These are phyloP conservation scores for Julus scanicus DNA, from an alignment of 2,888 invertebrate genomes.

Conservation along the genomic window DNA sequence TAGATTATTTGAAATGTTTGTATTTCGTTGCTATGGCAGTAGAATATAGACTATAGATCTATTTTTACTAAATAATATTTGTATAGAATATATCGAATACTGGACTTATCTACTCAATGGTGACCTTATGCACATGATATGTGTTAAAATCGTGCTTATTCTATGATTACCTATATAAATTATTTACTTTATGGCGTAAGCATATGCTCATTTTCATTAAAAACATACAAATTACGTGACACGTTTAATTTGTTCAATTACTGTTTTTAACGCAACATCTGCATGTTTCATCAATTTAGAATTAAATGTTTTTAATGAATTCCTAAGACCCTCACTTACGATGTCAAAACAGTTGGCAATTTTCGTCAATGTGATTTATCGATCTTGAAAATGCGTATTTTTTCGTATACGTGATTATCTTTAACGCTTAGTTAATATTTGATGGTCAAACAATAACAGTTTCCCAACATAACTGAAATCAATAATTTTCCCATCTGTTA, in stretches of 20 bases:
- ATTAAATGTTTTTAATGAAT: conserved; percentile 9
- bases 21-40: not conserved
- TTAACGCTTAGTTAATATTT: not conserved
- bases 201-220: no score
- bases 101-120: no score
- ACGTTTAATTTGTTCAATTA: no score
- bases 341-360: not conserved
- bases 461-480: not conserved
- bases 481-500: not conserved
- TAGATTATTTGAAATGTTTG: not conserved
- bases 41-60: not conserved
- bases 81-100: no score
- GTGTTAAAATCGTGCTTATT: no score
- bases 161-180: no score
- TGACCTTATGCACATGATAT: no score
- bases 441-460: not conserved
- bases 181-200: no score
- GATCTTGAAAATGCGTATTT: not conserved
- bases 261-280: not conserved
- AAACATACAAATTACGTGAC: no score
- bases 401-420: not conserved
- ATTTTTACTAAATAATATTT: no score
- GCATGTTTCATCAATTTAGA: not conserved
- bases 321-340: not conserved
- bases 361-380: not conserved